Base-by-base conservation (phyloP, 2,888 invertebrate species). In the Entomobrya multifasciata region DNA sequence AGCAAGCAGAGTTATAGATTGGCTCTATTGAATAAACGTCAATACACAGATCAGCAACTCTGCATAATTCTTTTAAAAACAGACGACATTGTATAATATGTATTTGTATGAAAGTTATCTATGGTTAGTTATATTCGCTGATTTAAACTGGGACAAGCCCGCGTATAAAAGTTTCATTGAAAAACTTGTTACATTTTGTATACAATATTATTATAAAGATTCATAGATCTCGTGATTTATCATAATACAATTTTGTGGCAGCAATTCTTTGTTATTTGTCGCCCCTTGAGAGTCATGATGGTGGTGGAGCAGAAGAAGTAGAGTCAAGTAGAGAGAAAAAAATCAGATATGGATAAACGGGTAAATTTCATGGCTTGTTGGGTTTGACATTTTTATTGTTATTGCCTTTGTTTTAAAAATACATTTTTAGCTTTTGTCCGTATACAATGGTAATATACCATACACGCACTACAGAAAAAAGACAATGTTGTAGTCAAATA, bases 401-500 rank as follows among this genome's bases (percentile, higher is more conserved):
- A 86, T 86, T 86, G 86, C 86, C 80, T 86, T 86, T 86, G 86
- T 86, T 86, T 86, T 86, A 80, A 86, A 86, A 86, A 86, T 86
- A 86, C 74, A 86, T 86, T 86, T 79, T 84, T 83, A 76, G 83
- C 65, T 84, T 49, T 25, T n/a, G 52, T 74, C 15, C 20, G 76
- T 57, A 57, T 72, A 49, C 72, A n/a, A 22, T 27, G 22, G 47
- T 13, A 62, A 22, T 44, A 22, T 44, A 72, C 72, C 52, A 72
- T 27, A 72, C 47, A 52, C 44, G 25, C 44, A 25, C 22, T 44
- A 57, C 25, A 57, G 8, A 4, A 36, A 8, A 25, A 13, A 57
- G 36, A 72, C 72, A 72, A 72, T 72, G 49, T 25, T 47, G 49
- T 72, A 49, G 72, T 52, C 49, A 72, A 72, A 72, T 25, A 47